phyloP scores from a whole-genome alignment of 2,888 invertebrate genomes.

The Scaptomyza cyrtandrae region DNA sequence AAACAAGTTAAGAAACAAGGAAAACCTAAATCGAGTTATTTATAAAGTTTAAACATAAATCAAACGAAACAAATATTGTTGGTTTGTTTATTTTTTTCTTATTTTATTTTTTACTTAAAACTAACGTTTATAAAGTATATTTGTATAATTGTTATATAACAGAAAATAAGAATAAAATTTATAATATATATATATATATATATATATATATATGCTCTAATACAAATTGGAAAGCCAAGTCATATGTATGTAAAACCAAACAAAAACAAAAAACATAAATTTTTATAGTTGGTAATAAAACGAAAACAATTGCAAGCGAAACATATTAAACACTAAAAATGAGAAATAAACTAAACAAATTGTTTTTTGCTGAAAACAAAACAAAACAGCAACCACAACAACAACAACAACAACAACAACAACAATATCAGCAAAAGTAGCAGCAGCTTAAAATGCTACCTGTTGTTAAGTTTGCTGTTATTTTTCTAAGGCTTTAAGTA shows the following conservation, averaged over 20 bases:
- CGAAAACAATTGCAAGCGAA: constrained; percentile 40
- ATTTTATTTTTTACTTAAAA: constrained; percentile 45
- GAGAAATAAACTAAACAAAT: constrained; percentile 42
- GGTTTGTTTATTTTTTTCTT: constrained; percentile 48
- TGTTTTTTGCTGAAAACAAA: constrained; percentile 11
- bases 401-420: not conserved
- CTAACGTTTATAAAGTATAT: constrained; percentile 45
- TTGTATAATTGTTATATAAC: constrained; percentile 63
- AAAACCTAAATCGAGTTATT: constrained; percentile 52
- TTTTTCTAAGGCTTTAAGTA: constrained; percentile 32
- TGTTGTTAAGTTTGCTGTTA: constrained; percentile 25
- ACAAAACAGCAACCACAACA: not conserved
- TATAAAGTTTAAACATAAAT: constrained; percentile 47
- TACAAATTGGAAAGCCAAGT: constrained; percentile 53
- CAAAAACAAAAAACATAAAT: constrained; percentile 5
- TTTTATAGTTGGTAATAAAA: constrained; percentile 45
- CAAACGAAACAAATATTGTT: constrained; percentile 24
- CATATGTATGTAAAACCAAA: constrained; percentile 48
- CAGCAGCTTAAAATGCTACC: not conserved
- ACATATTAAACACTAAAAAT: constrained; percentile 48
- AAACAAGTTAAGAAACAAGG: constrained; percentile 38
- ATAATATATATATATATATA: constrained; percentile 18
- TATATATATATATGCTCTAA: constrained; percentile 25
- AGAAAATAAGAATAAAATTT: constrained; percentile 36
- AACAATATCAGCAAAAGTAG: constrained; percentile 4